A percentile compares a stretch with the other conserved stretches of the same genome.
Conservation (phyloP, 2,888 invertebrate genomes). For the Troglohyphantes excavatus region DNA sequence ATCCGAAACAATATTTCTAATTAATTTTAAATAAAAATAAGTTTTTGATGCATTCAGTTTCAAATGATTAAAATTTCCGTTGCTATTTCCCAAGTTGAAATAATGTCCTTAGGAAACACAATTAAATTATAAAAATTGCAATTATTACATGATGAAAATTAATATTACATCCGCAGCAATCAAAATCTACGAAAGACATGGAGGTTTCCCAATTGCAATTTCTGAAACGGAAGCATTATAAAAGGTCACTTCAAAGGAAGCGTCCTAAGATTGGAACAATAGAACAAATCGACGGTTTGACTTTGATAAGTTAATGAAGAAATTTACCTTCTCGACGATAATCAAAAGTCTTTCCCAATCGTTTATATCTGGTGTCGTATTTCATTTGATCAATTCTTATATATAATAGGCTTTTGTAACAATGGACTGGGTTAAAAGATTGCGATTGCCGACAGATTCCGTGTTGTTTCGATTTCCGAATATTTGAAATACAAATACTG, state of each 20-base stretch:
- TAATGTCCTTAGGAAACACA: too few relatives aligned
- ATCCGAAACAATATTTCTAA: too few relatives aligned
- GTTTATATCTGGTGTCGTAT: too few relatives aligned
- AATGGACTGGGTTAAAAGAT: too few relatives aligned
- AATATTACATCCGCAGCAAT: background rate
- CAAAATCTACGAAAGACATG: background rate
- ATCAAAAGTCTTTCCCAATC: background rate
- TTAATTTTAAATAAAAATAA: too few relatives aligned
- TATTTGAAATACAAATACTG: too few relatives aligned
- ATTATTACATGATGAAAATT: background rate
- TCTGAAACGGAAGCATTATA: background rate
- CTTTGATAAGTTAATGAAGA: constrained; percentile 19
- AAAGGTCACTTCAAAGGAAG: constrained; percentile 8
- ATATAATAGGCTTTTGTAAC: background rate
- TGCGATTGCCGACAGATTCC: too few relatives aligned
- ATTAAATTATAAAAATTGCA: too few relatives aligned
- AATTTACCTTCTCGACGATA: background rate
- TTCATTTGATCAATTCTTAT: background rate
- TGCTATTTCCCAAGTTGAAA: too few relatives aligned
- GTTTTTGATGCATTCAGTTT: too few relatives aligned
- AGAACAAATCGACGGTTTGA: constrained; percentile 8
- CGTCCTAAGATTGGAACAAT: background rate
- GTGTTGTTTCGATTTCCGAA: too few relatives aligned
- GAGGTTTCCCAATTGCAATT: background rate
- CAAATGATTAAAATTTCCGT: too few relatives aligned